Conservation (phyloP, 2,888 invertebrate genomes). For the Mystacides longicornis region DNA sequence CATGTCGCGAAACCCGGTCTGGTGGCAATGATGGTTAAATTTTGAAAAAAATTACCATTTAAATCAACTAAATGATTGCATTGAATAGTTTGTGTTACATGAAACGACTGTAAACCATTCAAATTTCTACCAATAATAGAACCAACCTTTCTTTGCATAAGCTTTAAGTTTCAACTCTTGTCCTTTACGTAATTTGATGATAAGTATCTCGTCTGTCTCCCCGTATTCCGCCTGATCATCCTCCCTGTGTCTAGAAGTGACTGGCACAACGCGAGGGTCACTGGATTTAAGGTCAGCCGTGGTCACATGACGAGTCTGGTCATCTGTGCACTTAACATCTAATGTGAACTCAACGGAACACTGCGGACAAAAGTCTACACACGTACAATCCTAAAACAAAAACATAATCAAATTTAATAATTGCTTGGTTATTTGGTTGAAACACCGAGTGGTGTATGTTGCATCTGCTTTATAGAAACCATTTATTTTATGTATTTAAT, state of each 20-base stretch:
- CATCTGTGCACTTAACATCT: slow-evolving; percentile 91
- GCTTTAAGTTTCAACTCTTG: slow-evolving; percentile 92
- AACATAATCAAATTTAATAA: background rate
- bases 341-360: slow-evolving; percentile 97
- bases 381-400: slow-evolving; percentile 83
- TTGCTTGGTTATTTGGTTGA: too few relatives aligned
- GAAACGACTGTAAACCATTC: too few relatives aligned
- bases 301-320: slow-evolving; percentile 91
- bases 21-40: too few relatives aligned
- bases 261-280: slow-evolving; percentile 86
- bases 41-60: too few relatives aligned
- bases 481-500: too few relatives aligned
- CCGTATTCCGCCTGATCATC: slow-evolving; percentile 92
- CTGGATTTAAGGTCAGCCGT: slow-evolving; percentile 92
- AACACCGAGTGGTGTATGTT: too few relatives aligned
- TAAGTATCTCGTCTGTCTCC: slow-evolving; percentile 80
- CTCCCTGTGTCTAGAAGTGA: slow-evolving; percentile 84
- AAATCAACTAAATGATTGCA: too few relatives aligned
- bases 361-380: slow-evolving; percentile 94
- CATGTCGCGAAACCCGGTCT: too few relatives aligned
- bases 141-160: slow-evolving; percentile 83
- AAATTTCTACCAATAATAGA: too few relatives aligned
- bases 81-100: too few relatives aligned
- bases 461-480: too few relatives aligned
- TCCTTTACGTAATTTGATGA: slow-evolving; percentile 68